Base-by-base conservation (phyloP, 2,888 invertebrate species). In the Stenichneumon culpator region DNA sequence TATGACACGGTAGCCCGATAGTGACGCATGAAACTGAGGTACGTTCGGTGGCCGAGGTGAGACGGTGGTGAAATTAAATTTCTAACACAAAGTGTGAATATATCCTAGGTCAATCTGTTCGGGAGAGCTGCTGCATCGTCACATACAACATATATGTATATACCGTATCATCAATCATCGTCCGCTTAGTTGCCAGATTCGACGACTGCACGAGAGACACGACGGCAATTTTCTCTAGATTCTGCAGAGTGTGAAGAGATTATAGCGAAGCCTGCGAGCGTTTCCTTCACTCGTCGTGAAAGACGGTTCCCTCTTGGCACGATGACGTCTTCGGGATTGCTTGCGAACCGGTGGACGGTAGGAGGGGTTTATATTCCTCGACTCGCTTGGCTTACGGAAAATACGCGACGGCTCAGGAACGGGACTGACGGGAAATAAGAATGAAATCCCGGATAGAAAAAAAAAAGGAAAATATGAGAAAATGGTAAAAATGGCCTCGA, bases 201-300 rank as follows among this genome's bases (percentile, higher is more conserved):
- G 75, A 75, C 75, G 75, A 75, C 50, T 75, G 65, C 52, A 25
- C 36, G 16, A 28, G 25, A 75, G 36, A 67, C 52, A 52, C 67
- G 75, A 50, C 75, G 65, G 67, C 75, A 75, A 75, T 75, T 75
- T 75, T 75, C 75, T 65, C 52, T 65, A 67, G 67, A 67, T 50
- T 75, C 75, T 67, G 65, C 67, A 75, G 75, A 75, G 75, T 67
- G 75, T 75, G 75, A 75, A 75, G 75, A 75, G 75, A 75, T 75
- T 75, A 75, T 52, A 50, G 65, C 65, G 75, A 60, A 60, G 75
- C 75, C 47, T 65, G 67, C 52, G 75, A 50, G 75, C 67, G 39
- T 75, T 75, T 75, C 65, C 75, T 75, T 75, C 67, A 60, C 60
- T 65, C 75, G 36, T 75, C 75, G 75, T 67, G 65, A 65, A 22